These are phyloP conservation scores for Saguinus imperator DNA, from an alignment of 2,113 vertebrate genomes.

Conservation along the genomic window DNA sequence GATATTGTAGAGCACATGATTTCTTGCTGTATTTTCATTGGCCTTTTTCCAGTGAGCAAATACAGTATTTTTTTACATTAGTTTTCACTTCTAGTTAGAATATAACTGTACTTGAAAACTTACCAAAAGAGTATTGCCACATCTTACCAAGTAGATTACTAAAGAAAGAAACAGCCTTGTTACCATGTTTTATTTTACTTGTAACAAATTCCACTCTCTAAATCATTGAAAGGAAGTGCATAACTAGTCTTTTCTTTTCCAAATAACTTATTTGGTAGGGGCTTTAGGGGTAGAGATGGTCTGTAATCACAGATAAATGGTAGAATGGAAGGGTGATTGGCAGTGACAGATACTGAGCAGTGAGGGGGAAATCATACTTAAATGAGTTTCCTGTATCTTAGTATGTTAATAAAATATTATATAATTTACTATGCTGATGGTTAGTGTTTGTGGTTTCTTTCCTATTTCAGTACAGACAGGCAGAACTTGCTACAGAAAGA, in stretches of 20 bases:
- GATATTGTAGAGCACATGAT: not conserved
- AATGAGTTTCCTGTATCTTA: not conserved
- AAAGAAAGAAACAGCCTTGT: not conserved
- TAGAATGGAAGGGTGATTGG: not conserved
- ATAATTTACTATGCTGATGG: not conserved
- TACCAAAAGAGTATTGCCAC: not conserved
- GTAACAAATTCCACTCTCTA: not conserved
- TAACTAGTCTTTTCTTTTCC: not conserved
- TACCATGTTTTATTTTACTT: not conserved
- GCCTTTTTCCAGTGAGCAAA: conserved; percentile 19
- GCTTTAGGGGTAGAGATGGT: not conserved
- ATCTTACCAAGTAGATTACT: not conserved
- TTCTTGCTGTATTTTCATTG: not conserved
- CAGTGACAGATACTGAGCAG: not conserved
- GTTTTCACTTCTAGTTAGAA: conserved; percentile 12
- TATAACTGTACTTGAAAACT: not conserved
- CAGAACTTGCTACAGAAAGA: not conserved
- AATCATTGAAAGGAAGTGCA: not conserved
- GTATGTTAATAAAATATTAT: not conserved
- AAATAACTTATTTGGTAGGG: not conserved
- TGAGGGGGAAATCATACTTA: not conserved
- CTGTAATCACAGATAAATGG: not conserved
- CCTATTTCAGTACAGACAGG: not conserved
- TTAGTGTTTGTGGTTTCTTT: not conserved
- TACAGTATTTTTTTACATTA: not conserved